These are phyloP conservation scores for Sussaba pulchella DNA, from an alignment of 2,888 invertebrate genomes.

Conservation along the genomic window DNA sequence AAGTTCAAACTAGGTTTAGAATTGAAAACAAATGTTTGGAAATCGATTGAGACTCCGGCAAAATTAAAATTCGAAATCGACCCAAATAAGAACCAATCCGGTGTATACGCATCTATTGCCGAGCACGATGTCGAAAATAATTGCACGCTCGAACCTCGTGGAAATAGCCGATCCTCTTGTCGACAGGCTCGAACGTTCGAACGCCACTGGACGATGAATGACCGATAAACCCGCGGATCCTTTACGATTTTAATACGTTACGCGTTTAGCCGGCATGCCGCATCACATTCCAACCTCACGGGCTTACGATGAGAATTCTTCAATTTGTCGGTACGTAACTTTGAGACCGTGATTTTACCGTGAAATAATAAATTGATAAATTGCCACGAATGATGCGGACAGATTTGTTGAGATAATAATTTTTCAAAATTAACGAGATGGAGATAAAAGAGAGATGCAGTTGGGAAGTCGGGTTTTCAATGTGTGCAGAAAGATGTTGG, in stretches of 20 bases:
- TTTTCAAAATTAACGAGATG: conserved; percentile 55
- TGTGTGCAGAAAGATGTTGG: conserved; percentile 22
- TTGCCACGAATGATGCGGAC: conserved; percentile 6
- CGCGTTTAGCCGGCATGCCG: not conserved
- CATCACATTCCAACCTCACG: conserved; percentile 5
- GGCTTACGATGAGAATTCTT: conserved; percentile 39
- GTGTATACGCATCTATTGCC: conserved; percentile 23
- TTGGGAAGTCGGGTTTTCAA: conserved; percentile 16
- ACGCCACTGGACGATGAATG: conserved; percentile 78
- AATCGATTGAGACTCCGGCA: no score
- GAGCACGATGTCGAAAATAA: conserved; percentile 44
- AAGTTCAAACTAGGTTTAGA: no score
- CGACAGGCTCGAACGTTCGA: conserved; percentile 76
- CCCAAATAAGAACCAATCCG: no score
- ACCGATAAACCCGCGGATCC: conserved; percentile 74
- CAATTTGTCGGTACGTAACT: conserved; percentile 51
- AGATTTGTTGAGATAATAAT: conserved; percentile 37
- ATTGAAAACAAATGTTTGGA: no score
- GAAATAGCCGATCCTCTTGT: conserved; percentile 77
- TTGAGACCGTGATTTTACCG: conserved; percentile 18
- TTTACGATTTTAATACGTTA: conserved; percentile 20
- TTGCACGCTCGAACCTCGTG: conserved; percentile 49
- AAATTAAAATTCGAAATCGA: no score
- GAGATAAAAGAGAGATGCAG: conserved; percentile 24
- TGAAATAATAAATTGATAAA: conserved; percentile 48